Evolutionary conservation across 2,113 vertebrate species (phyloP).

Genomic region (Actinemys pallida): DNA sequence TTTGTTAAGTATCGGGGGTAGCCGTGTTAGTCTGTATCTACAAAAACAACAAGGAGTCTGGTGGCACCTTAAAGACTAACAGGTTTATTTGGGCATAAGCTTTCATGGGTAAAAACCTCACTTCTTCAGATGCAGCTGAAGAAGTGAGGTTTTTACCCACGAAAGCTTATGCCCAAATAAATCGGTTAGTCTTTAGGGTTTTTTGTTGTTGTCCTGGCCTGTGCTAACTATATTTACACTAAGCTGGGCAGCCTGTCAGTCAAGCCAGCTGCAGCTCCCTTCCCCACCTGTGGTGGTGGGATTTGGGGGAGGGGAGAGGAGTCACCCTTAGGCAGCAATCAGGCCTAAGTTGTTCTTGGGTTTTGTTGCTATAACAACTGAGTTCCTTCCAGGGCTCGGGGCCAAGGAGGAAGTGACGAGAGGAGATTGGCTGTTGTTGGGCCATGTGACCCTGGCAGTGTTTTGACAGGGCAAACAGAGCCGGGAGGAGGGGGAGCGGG

Average conservation of each 20-base stretch:
- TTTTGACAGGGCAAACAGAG: slow-evolving; percentile 84
- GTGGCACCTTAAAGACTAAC: too few species aligned
- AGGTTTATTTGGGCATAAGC: too few species aligned
- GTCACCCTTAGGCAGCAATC: neutral
- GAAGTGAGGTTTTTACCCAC: too few species aligned
- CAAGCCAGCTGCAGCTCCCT: neutral
- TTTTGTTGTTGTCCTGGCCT: neutral
- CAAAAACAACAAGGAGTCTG: too few species aligned
- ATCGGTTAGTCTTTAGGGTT: neutral
- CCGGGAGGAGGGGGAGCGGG: slow-evolving; percentile 54
- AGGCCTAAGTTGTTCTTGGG: neutral
- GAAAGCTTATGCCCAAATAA: too few species aligned
- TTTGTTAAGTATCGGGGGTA: neutral
- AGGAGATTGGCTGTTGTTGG: slow-evolving; percentile 69
- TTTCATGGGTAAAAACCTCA: too few species aligned
- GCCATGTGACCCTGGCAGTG: slow-evolving; percentile 80
- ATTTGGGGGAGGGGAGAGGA: neutral
- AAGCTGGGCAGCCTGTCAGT: neutral
- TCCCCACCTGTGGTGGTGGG: neutral
- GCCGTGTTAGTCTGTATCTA: too few species aligned
- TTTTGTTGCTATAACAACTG: slow-evolving; percentile 79
- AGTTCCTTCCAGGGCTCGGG: slow-evolving; percentile 60
- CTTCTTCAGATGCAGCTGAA: too few species aligned
- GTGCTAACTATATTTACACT: neutral
- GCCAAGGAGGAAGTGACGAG: slow-evolving; percentile 72